Percentiles rank a stretch among this genome's conserved stretches.
These are phyloP conservation scores for Pandemis corylana DNA, from an alignment of 2,888 invertebrate species.

Conservation along the genomic window DNA sequence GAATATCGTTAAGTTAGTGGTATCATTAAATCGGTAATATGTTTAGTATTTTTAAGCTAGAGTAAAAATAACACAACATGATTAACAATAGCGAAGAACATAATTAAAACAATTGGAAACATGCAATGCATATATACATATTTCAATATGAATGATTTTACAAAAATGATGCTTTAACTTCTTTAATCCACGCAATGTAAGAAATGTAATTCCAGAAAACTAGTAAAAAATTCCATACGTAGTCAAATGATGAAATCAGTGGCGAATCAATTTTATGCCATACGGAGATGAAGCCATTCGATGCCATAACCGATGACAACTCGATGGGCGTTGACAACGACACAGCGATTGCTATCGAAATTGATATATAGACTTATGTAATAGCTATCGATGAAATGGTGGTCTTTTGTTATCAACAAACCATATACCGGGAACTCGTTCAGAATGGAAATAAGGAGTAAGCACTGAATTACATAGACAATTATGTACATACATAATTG, in stretches of 20 bases:
- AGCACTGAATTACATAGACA: neutral
- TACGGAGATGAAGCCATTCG: conserved; percentile 21
- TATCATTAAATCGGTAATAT: no score
- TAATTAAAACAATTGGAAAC: no score
- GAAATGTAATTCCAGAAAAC: neutral
- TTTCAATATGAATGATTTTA: no score
- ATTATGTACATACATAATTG: no score
- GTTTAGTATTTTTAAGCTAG: no score
- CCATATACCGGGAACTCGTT: neutral
- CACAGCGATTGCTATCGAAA: conserved; percentile 8
- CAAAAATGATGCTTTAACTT: no score
- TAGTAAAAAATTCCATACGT: neutral
- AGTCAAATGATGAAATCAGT: conserved; percentile 1
- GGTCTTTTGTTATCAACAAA: neutral
- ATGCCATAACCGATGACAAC: conserved; percentile 20
- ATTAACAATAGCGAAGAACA: no score
- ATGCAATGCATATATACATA: no score
- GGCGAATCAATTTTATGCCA: conserved; percentile 25
- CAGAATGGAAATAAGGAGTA: neutral
- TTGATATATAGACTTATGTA: conserved; percentile 11
- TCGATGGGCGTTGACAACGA: neutral
- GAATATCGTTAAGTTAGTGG: no score
- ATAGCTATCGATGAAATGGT: neutral
- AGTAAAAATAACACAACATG: no score
- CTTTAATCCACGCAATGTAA: neutral